Base-by-base conservation (phyloP, 1,140 invertebrate genomes). In the Agrypnia vestita region DNA sequence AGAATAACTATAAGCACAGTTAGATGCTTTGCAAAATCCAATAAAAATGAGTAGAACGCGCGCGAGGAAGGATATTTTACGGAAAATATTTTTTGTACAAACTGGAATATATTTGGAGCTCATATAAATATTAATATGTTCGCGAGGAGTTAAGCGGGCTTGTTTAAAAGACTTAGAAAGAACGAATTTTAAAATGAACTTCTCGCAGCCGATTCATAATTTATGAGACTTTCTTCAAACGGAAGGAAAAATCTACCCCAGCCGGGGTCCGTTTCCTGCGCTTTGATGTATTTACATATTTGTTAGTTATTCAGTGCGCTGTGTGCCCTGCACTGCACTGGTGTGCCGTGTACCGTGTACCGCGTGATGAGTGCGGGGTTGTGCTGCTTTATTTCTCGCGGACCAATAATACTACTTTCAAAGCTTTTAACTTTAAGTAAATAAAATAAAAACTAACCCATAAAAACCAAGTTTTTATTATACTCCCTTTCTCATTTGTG, bases 161-260 rank as follows among this genome's bases (percentile, higher is more conserved):
- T 49, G 69, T 25, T 73, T 51, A 43, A 75, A 43, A 49, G 43
- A 43, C 62, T 77, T 51, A 53, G 53, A 69, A 53, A 69, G 62
- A 77, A 67, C 59, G 56, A 73, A 73, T 73, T 80, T 80, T 75
- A 80, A 83, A 80, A 83, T 83, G 79, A 83, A 69, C 72, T 75
- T 43, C 49, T 78, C 51, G 73, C 62, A 55, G 62, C 46, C 76
- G 67, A 80, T 83, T 83, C 82, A 83, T 83, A 83, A 83, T 83
- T 83, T 83, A 83, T 83, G 82, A 83, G 61, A 79, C 79, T 80
- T 83, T 80, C 79, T 83, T 83, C 82, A 83, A 83, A 83, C 82
- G 82, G 75, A 83, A 83, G 80, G 82, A 78, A 83, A 83, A 83
- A 83, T 83, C 64, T 72, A 56, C 55, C 80, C 78, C 78, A 15